These are phyloP conservation scores for Lymantria monacha DNA, from an alignment of 2,888 invertebrate genomes.

Conservation along the genomic window DNA sequence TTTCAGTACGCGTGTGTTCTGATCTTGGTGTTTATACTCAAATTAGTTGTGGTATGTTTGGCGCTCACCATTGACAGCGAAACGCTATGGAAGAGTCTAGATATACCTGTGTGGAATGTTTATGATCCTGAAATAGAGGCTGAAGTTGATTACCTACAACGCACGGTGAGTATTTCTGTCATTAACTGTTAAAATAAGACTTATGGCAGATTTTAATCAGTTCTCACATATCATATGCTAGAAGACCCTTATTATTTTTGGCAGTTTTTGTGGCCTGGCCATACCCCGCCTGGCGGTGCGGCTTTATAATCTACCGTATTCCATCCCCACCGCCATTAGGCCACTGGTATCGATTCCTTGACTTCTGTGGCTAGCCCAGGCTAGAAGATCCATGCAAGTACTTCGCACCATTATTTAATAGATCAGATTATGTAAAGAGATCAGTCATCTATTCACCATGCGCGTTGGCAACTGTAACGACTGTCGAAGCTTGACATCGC, in stretches of 20 bases:
- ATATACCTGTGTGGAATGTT: conserved; percentile 54
- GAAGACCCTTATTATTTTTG: not conserved
- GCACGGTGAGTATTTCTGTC: conserved; percentile 35
- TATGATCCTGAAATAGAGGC: conserved; percentile 56
- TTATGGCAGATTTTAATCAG: not conserved
- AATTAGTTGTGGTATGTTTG: conserved; percentile 60
- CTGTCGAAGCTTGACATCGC: too few species aligned
- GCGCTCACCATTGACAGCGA: conserved; percentile 53
- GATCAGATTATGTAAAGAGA: too few species aligned
- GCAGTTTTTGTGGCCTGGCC: not conserved
- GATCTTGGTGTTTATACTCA: conserved; percentile 52
- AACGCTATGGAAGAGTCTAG: conserved; percentile 43
- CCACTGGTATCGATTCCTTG: too few species aligned
- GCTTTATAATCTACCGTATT: too few species aligned
- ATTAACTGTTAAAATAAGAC: not conserved
- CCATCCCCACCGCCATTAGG: too few species aligned
- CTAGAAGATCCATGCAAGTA: too few species aligned
- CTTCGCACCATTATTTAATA: too few species aligned
- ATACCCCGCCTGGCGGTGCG: too few species aligned
- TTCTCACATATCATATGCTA: not conserved
- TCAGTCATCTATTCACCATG: too few species aligned
- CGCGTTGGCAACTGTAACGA: too few species aligned
- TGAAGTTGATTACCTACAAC: conserved; percentile 63
- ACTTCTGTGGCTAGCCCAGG: too few species aligned
- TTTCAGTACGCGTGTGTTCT: conserved; percentile 70